A percentile compares a stretch with the other conserved stretches of the same genome.
phyloP scores from a whole-genome alignment of 2,888 invertebrate species.

The Epinotia bilunana region DNA sequence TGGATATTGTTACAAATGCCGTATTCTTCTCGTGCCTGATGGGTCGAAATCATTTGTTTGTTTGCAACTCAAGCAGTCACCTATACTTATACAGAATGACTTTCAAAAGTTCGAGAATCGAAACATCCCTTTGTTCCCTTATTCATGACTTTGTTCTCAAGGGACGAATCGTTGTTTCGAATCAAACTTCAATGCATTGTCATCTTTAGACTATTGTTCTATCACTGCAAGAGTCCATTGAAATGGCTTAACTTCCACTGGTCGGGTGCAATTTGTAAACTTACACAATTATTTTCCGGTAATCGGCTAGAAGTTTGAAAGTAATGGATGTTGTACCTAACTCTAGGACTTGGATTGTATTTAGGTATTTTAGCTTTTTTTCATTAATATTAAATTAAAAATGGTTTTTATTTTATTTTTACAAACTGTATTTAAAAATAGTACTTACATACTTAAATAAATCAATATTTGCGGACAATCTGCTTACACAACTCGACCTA shows the following conservation, averaged over 20 bases:
- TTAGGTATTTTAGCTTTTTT: too few relatives aligned
- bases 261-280: slow-evolving; percentile 10
- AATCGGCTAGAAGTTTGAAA: slow-evolving; percentile 5
- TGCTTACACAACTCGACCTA: too few relatives aligned
- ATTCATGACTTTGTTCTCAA: background rate
- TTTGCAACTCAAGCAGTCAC: background rate
- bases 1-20: too few relatives aligned
- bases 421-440: too few relatives aligned
- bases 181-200: background rate
- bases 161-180: background rate
- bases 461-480: too few relatives aligned
- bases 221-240: slow-evolving; percentile 6
- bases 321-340: background rate
- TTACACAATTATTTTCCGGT: background rate
- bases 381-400: too few relatives aligned
- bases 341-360: too few relatives aligned
- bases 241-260: slow-evolving; percentile 11
- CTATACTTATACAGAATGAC: too few relatives aligned
- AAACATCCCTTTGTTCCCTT: background rate
- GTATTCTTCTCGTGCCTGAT: too few relatives aligned
- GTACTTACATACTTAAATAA: too few relatives aligned
- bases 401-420: too few relatives aligned
- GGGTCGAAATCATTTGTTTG: background rate
- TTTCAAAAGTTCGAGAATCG: background rate
- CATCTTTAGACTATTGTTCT: slow-evolving; percentile 18